Evolutionary conservation across 1,140 invertebrate species (phyloP), one percentile per base, ranked within the genome.

Genomic region (Musca domestica): DNA sequence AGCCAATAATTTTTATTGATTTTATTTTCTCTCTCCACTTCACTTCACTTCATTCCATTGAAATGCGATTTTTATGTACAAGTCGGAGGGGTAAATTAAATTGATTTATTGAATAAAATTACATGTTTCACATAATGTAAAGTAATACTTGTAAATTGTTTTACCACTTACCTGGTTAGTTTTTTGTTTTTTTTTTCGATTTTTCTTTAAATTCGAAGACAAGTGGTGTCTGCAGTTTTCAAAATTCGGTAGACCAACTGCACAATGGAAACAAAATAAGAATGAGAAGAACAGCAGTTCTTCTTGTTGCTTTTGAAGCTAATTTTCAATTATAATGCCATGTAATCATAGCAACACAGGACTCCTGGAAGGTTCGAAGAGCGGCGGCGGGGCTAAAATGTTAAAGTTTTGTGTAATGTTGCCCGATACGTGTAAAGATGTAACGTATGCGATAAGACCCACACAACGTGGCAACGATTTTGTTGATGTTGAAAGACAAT

Each of bases 91-190:
- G 34, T 30, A 61, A 61, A 61, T 61, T 61, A 61, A 61, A 61
- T 34, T 61, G 56, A 61, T 61, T 61, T 61, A 61, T 61, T 61
- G 56, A 61, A 61, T 61, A 41, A 61, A 61, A 61, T 61, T 61
- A 61, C 19, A 61, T 61, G 56, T 61, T 61, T 27, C 12, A 7
- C n/a, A 9, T 17, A 27, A n/a, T 41, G 22, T 34, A 34, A 61
- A 61, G 56, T 61, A 61, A 61, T 61, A 41, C 56, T 61, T 61
- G 56, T 61, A 61, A 61, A 61, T 61, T 61, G 56, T 61, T 61
- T 61, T 61, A 61, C 56, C 56, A 61, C 56, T 61, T 61, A 61
- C 56, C 27, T 61, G 56, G 30, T 61, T n/a, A 10, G 20, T 41
- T 41, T 51, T 51, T 51, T 51, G 15, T 49, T 51, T 46, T 9